phyloP scores from a whole-genome alignment of 2,113 vertebrate genomes.

The Carollia perspicillata region DNA sequence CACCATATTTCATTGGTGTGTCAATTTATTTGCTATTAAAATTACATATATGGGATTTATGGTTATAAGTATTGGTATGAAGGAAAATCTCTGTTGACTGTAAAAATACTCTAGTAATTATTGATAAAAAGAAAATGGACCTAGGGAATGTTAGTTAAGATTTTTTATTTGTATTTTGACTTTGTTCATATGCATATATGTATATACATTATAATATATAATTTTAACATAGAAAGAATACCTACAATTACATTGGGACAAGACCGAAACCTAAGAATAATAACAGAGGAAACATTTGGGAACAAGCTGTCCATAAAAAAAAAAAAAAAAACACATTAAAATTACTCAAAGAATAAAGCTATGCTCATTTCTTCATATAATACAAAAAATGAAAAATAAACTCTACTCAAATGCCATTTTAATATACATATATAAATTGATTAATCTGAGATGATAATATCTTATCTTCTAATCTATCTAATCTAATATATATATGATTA shows the following conservation, averaged over 20 bases:
- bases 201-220: not conserved
- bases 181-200: not conserved
- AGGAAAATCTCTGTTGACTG: not conserved
- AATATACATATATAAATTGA: not conserved
- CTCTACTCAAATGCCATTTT: not conserved
- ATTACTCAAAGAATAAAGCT: not conserved
- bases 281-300: not conserved
- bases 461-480: not conserved
- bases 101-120: not conserved
- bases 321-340: not conserved
- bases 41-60: slow-evolving; percentile 3
- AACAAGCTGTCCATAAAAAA: not conserved
- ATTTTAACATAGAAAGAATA: not conserved
- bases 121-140: not conserved
- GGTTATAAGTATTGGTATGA: not conserved
- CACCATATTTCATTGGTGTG: not conserved
- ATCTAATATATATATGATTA: not conserved
- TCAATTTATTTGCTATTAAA: not conserved
- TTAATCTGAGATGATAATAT: not conserved
- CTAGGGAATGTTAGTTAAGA: not conserved
- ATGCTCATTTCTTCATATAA: not conserved
- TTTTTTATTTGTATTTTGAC: not conserved
- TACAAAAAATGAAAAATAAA: not conserved
- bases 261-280: not conserved
- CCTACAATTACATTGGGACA: not conserved